Conservation (phyloP, 2,888 invertebrate genomes). For the Liodrosophila aerea region DNA sequence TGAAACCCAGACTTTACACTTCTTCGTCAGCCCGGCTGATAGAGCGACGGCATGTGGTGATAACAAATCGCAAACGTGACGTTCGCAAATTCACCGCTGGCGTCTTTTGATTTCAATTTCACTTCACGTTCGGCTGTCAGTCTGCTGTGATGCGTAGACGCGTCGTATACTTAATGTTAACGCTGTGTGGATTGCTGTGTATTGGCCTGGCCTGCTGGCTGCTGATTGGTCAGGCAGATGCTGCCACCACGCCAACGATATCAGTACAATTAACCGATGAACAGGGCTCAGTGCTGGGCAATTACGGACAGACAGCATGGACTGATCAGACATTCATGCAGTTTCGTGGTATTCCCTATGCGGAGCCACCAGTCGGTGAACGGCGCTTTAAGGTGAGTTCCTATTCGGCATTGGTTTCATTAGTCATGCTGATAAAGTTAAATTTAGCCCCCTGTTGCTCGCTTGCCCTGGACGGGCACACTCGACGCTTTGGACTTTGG, state of each 20-base stretch:
- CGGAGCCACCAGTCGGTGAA: conserved; percentile 75
- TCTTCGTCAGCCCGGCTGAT: conserved; percentile 1
- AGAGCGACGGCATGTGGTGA: conserved; percentile 20
- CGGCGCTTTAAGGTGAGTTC: conserved; percentile 76
- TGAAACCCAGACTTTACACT: not conserved
- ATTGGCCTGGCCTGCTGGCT: conserved; percentile 37
- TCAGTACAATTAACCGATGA: conserved; percentile 55
- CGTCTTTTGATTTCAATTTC: not conserved
- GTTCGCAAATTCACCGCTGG: conserved; percentile 7
- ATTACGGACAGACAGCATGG: conserved; percentile 73
- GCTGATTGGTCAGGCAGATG: conserved; percentile 37
- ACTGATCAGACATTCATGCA: conserved; percentile 75
- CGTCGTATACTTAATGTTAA: conserved; percentile 62
- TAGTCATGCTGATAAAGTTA: conserved; percentile 2
- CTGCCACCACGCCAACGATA: conserved; percentile 20
- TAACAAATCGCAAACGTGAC: conserved; percentile 34
- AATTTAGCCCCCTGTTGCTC: conserved; percentile 71
- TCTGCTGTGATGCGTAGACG: conserved; percentile 48
- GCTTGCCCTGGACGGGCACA: conserved; percentile 74
- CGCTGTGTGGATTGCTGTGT: conserved; percentile 42
- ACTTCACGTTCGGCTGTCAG: conserved; percentile 6
- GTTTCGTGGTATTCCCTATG: conserved; percentile 81
- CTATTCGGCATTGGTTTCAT: too few species aligned
- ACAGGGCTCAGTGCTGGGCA: conserved; percentile 76
- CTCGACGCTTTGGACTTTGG: conserved; percentile 74